phyloP scores from a whole-genome alignment of 2,888 invertebrate genomes.

The Chydorus sphaericus region DNA sequence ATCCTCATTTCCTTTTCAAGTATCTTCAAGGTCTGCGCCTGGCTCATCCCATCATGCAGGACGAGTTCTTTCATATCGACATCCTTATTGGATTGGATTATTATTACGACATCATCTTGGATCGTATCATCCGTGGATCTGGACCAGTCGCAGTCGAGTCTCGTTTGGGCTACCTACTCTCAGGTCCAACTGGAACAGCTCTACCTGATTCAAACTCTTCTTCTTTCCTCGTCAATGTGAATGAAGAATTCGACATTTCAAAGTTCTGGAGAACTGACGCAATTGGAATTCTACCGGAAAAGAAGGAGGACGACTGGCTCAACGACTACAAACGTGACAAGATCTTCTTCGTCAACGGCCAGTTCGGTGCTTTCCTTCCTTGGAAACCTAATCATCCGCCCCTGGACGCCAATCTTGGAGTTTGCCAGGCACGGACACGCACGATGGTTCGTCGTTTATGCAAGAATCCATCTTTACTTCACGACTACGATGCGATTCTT shows the following conservation, averaged over 20 bases:
- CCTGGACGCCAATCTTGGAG: neutral
- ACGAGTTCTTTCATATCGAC: neutral
- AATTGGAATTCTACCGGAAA: neutral
- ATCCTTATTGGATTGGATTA: conserved; percentile 9
- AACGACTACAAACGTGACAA: neutral
- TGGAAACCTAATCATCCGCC: conserved; percentile 1
- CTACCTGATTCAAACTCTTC: neutral
- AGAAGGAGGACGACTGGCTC: neutral
- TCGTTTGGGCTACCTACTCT: conserved; percentile 6
- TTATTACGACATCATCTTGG: conserved; percentile 3
- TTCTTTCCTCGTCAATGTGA: neutral
- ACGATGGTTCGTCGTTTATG: neutral
- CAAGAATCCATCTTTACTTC: neutral
- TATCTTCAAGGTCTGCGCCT: neutral
- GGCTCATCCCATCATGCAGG: neutral
- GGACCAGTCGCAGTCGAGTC: conserved; percentile 7
- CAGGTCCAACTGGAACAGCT: neutral
- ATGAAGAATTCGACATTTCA: neutral
- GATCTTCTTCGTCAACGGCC: neutral
- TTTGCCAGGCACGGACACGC: neutral
- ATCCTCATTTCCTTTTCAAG: neutral
- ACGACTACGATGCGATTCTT: neutral
- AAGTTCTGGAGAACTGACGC: neutral
- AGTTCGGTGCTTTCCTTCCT: neutral
- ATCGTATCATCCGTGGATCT: neutral